phyloP scores from a whole-genome alignment of 2,888 invertebrate genomes.

The Alentia gelatinosa region DNA sequence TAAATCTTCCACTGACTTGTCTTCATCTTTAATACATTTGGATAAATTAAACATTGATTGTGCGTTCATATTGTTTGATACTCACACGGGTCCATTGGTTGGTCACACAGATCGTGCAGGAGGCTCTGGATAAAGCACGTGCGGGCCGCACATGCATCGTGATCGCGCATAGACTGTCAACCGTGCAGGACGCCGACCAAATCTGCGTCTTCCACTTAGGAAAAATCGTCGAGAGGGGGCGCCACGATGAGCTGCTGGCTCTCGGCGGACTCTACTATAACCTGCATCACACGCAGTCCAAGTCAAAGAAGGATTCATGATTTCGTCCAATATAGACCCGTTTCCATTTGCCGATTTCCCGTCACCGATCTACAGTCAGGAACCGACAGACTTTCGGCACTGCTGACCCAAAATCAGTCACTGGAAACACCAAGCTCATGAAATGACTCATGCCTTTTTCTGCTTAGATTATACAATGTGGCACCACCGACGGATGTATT shows the following conservation, averaged over 20 bases:
- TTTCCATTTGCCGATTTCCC: neutral
- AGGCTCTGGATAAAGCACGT: constrained; percentile 58
- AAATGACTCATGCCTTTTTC: neutral
- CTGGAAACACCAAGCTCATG: neutral
- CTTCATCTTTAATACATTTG: no score
- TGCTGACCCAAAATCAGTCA: neutral
- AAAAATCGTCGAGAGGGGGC: constrained; percentile 57
- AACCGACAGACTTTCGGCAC: neutral
- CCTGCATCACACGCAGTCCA: constrained; percentile 51
- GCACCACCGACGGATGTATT: neutral
- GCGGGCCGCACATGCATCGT: constrained; percentile 79
- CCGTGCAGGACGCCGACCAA: constrained; percentile 88
- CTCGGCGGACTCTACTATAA: constrained; percentile 57
- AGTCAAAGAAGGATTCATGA: neutral
- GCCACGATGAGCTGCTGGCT: constrained; percentile 56
- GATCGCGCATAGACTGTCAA: constrained; percentile 90
- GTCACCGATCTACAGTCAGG: neutral
- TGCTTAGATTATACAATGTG: neutral
- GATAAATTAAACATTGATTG: no score
- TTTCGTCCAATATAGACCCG: neutral
- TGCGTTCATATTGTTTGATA: no score
- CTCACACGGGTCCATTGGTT: no score
- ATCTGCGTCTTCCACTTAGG: constrained; percentile 69
- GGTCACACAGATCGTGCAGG: constrained; percentile 58
- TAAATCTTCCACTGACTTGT: no score